phyloP scores from a whole-genome alignment of 1,140 invertebrate genomes.

The Asbolus verrucosus region DNA sequence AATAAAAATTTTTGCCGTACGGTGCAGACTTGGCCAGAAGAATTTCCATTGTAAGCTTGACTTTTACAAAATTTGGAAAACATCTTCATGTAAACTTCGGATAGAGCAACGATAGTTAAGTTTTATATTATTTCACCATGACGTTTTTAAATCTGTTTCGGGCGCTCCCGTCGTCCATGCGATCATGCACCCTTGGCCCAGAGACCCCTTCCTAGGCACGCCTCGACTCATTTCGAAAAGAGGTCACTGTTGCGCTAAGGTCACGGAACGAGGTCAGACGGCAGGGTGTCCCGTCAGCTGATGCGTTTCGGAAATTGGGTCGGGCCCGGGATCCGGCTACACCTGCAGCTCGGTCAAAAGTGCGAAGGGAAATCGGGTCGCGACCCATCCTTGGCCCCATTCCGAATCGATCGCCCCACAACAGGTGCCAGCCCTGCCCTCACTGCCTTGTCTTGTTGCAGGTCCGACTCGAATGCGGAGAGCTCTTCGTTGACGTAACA shows the following conservation, averaged over 20 bases:
- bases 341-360: constrained; percentile 18
- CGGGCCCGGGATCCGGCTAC: constrained; percentile 17
- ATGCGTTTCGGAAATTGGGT: constrained; percentile 8
- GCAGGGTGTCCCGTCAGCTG: constrained; percentile 2
- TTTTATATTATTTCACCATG: no score
- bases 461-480: constrained; percentile 17
- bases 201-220: no score
- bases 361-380: not conserved
- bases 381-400: constrained; percentile 17
- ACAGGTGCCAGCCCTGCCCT: constrained; percentile 17
- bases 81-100: no score
- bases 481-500: constrained; percentile 7
- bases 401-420: not conserved
- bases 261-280: not conserved
- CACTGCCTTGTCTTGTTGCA: not conserved
- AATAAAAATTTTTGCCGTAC: no score
- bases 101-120: no score
- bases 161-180: not conserved
- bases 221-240: no score
- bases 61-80: no score
- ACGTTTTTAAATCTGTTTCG: no score
- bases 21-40: no score
- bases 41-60: no score
- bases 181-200: constrained; percentile 22
- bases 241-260: constrained; percentile 21